Base-by-base conservation (phyloP, 2,113 vertebrate genomes). In the Thunnus maccoyii region DNA sequence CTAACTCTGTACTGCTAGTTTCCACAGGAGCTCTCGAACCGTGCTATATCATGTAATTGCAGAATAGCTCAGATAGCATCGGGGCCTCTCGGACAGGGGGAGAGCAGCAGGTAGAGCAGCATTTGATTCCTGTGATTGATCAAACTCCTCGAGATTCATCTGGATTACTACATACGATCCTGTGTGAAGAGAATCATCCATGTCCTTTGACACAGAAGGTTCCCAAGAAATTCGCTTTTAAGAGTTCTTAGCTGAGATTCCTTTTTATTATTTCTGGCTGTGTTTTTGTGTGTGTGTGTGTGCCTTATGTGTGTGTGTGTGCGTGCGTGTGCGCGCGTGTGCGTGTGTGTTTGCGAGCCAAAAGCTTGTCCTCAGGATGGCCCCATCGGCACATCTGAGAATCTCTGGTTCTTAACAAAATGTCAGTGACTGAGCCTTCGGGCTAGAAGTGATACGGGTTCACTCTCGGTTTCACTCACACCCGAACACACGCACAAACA, bases 321-420 rank as follows among this genome's bases (percentile, higher is more conserved):
- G 56, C 61, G 58, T 69, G 17, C 64, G 44, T 83, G 27, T 50
- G 70, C 66, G 58, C 51, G 20, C 66, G 61, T 66, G 20, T 74
- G 16, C 64, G 20, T 55, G 32, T 52, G n/a, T 73, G 47, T 66
- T 50, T 72, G 46, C 10, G 52, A 90, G 81, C 88, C 88, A 92
- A 86, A 76, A 71, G 57, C 77, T 79, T 89, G 86, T 90, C 90
- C 85, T 90, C 61, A 20, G 75, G 61, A 88, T 85, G 85, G 83
- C 86, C 91, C 86, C 84, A 66, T 85, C 72, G 82, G 89, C 82
- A 89, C 82, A 91, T 92, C 90, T 88, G 78, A 92, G 81, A 91
- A 84, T 88, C 76, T 89, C 66, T 86, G 54, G 25, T 85, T 88
- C 74, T 85, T 85, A 77, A 70, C 82, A 75, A 86, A 82, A 88